A percentile compares a stretch with the other conserved stretches of the same genome.
phyloP scores from a whole-genome alignment of 2,888 invertebrate species.

The Sesamia inferens region DNA sequence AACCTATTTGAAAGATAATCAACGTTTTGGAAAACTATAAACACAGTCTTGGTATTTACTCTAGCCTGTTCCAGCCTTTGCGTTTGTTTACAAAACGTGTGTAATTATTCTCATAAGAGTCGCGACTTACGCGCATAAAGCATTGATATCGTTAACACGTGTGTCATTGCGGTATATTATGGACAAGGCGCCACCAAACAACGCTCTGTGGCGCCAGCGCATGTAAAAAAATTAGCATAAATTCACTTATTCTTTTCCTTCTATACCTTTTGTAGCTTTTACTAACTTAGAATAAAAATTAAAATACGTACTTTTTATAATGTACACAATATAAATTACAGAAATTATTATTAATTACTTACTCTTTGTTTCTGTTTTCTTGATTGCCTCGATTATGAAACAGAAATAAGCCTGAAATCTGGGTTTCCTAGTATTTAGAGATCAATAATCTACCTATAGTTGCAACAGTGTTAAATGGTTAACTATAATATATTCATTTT shows the following conservation, averaged over 20 bases:
- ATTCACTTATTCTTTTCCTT: not conserved
- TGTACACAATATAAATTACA: too few relatives aligned
- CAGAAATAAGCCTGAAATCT: not conserved
- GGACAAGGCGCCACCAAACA: slow-evolving; percentile 43
- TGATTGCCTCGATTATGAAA: not conserved
- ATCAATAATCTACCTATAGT: not conserved
- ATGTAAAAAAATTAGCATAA: not conserved
- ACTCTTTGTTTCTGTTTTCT: not conserved
- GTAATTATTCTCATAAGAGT: slow-evolving; percentile 71
- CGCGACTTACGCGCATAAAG: slow-evolving; percentile 49
- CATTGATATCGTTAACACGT: slow-evolving; percentile 64
- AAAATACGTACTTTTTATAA: too few relatives aligned
- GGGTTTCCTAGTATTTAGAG: not conserved
- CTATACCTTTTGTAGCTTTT: not conserved
- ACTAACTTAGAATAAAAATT: not conserved
- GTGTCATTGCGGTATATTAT: slow-evolving; percentile 52
- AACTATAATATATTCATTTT: not conserved
- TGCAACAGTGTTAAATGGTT: not conserved
- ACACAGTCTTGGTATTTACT: slow-evolving; percentile 6
- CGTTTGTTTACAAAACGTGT: slow-evolving; percentile 66
- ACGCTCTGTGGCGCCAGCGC: not conserved
- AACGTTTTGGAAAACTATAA: not conserved
- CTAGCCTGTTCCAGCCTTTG: slow-evolving; percentile 51
- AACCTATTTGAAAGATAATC: not conserved
- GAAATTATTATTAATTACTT: too few relatives aligned